A percentile compares a stretch with the other conserved stretches of the same genome.
Conservation (phyloP, 92 coral and sea anemone genomes). For the Paramuricea clavata region DNA sequence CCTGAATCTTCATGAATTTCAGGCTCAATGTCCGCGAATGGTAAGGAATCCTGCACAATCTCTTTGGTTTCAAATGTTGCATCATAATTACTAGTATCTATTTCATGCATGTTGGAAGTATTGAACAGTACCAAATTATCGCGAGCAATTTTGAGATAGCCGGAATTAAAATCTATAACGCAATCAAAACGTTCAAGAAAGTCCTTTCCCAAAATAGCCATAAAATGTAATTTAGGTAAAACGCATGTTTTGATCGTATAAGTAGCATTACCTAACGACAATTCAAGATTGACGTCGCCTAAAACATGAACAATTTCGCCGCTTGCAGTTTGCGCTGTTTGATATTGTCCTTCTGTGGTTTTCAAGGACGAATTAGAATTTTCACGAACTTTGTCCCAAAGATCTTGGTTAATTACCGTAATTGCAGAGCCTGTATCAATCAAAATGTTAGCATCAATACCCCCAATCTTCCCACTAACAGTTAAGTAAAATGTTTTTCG, state of each 20-base stretch:
- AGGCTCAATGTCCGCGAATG: neutral
- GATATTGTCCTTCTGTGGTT: neutral
- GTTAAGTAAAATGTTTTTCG: conserved; percentile 1
- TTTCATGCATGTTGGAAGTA: neutral
- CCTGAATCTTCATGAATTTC: neutral
- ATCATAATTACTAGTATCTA: neutral
- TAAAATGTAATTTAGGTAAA: conserved; percentile 55
- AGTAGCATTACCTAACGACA: neutral
- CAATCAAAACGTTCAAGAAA: conserved; percentile 67
- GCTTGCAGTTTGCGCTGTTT: neutral
- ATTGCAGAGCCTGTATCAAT: conserved; percentile 9
- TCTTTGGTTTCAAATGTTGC: neutral
- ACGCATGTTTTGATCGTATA: neutral
- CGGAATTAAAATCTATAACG: conserved; percentile 50
- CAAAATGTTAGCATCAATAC: neutral
- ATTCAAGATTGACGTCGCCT: neutral
- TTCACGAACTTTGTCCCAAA: neutral
- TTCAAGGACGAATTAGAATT: neutral
- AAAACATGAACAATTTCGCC: neutral
- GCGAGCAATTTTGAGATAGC: conserved; percentile 3
- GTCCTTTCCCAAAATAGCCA: conserved; percentile 71
- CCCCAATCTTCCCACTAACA: neutral
- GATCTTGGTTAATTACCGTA: neutral
- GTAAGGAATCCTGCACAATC: neutral
- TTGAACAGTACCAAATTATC: neutral